These are phyloP conservation scores for Eulacestoma nigropectus DNA, from an alignment of 2,113 vertebrate species.

Conservation along the genomic window DNA sequence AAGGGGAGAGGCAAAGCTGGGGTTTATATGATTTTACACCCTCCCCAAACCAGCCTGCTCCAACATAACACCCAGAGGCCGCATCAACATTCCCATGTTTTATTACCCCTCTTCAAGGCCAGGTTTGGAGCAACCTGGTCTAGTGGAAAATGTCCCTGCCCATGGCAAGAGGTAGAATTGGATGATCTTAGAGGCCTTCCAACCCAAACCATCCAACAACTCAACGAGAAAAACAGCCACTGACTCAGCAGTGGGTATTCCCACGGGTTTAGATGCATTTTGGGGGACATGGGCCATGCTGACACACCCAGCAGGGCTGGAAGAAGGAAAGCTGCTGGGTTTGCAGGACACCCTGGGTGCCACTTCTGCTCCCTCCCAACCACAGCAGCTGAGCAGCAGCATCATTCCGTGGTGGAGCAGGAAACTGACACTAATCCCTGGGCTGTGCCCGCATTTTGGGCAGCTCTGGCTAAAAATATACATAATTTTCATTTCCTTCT, in stretches of 20 bases:
- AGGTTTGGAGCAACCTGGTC: not conserved
- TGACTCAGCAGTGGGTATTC: not conserved
- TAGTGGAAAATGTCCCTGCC: not conserved
- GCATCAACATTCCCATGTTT: not conserved
- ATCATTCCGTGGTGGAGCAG: accelerated
- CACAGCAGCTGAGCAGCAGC: not conserved
- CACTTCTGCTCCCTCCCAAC: not conserved
- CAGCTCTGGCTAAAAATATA: not conserved
- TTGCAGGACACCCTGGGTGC: not conserved
- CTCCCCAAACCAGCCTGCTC: not conserved
- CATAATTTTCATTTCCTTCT: not conserved
- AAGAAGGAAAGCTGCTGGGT: not conserved
- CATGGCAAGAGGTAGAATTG: not conserved
- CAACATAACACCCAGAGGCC: not conserved
- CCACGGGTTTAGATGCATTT: not conserved
- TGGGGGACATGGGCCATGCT: not conserved
- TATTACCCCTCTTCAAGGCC: not conserved
- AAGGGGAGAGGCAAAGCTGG: not conserved
- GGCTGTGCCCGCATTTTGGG: not conserved
- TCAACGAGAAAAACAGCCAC: not conserved
- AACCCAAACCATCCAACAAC: not conserved
- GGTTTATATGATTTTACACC: not conserved
- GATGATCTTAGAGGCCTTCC: not conserved
- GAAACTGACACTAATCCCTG: not conserved
- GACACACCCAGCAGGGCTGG: accelerated